Base-by-base conservation (phyloP, 2,888 invertebrate species). In the Hesperia comma region DNA sequence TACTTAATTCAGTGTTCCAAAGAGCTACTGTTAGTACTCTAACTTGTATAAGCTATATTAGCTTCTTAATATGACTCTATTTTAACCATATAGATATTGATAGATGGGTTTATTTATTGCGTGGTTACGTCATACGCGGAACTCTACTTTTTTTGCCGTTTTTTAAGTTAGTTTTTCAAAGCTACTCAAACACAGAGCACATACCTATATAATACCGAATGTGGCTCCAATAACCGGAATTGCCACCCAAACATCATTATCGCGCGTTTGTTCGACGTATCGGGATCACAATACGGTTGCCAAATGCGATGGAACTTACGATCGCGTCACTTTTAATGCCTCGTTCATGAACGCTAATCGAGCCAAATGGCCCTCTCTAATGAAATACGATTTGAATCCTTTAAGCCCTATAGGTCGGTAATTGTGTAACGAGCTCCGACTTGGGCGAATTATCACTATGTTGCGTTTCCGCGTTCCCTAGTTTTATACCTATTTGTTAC, bases 211-310 rank as follows among this genome's bases (percentile, higher is more conserved):
- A 53, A 43, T n/a, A 46, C 54, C 26, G 21, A 63, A 37, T 56
- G 21, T 56, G 37, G 1, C 49, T 37, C 21, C 56, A 14, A 40
- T 63, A 63, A 56, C 56, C n/a, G 33, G 56, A 56, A 49, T 1
- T 12, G 8, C 46, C 14, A 19, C 58, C 51, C 8, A 71, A 75
- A 74, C 80, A 83, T 89, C 86, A 87, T 90, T 86, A 89, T 75
- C 79, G 77, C 76, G 80, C 85, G 87, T 87, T 90, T 88, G 90
- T 90, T 91, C 86, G 89, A 88, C 87, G 82, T 86, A 89, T 89
- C 87, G 79, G 88, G 87, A 87, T 86, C 83, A 89, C 90, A 90
- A 88, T 87, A 77, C 83, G 73, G 80, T 75, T 88, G 91, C 90
- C 91, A 90, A 92, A 90, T 90, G 87, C 84, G 86, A 79, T 78